Evolutionary conservation across 2,113 vertebrate species (phyloP).

Genomic region (Esox niger): DNA sequence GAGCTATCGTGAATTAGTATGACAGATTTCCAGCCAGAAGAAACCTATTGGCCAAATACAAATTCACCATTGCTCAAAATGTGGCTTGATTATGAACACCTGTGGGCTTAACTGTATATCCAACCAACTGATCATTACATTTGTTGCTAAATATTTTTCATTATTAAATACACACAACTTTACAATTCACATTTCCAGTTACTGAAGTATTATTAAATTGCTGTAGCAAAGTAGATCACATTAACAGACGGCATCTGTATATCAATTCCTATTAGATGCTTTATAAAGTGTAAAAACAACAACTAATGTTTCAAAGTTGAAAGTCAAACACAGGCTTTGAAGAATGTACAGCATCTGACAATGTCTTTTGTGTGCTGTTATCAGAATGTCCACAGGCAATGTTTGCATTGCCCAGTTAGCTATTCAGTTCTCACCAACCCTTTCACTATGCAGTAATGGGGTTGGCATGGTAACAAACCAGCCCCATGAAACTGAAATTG

Average conservation of each 20-base stretch:
- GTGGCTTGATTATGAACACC: too few species aligned
- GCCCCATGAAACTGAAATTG: slow-evolving; percentile 14
- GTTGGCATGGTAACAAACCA: slow-evolving; percentile 16
- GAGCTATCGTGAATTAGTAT: too few species aligned
- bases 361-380: slow-evolving; percentile 18
- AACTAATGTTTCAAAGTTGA: not conserved
- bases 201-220: too few species aligned
- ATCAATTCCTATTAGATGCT: not conserved
- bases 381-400: slow-evolving; percentile 27
- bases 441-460: slow-evolving; percentile 9
- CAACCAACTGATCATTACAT: too few species aligned
- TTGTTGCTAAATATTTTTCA: too few species aligned
- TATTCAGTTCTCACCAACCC: slow-evolving; percentile 10
- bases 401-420: slow-evolving; percentile 23
- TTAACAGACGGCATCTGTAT: not conserved
- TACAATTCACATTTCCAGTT: too few species aligned
- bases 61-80: too few species aligned
- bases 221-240: too few species aligned
- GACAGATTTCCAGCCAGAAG: too few species aligned
- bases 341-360: slow-evolving; percentile 20
- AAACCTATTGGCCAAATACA: too few species aligned
- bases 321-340: slow-evolving; percentile 6
- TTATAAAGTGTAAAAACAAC: not conserved
- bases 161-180: too few species aligned
- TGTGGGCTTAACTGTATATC: too few species aligned